A percentile compares a stretch with the other conserved stretches of the same genome.
Evolutionary conservation across 1,140 invertebrate species (phyloP).

Genomic region (Pseudoatta argentina): DNA sequence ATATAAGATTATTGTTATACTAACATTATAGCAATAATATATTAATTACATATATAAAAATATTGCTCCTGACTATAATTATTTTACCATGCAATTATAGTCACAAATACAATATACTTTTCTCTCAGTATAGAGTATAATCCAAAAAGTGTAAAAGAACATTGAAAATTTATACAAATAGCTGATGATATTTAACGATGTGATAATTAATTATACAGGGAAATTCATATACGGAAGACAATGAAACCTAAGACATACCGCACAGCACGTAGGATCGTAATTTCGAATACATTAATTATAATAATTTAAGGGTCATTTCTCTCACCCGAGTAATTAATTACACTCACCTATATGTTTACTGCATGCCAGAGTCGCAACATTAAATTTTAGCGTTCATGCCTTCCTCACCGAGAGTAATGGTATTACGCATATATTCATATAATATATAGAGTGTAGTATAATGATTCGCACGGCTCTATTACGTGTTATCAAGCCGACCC

Average conservation of each 20-base stretch:
- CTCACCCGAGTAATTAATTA: slow-evolving; percentile 23
- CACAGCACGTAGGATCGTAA: background rate
- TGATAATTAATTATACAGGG: background rate
- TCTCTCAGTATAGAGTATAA: background rate
- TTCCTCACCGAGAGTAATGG: background rate
- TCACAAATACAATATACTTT: too few relatives aligned
- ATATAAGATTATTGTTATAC: too few relatives aligned
- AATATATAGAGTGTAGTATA: slow-evolving; percentile 16
- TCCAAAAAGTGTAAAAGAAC: background rate
- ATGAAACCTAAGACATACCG: background rate
- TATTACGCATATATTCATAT: slow-evolving; percentile 5
- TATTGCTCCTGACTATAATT: too few relatives aligned
- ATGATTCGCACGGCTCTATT: slow-evolving; percentile 37
- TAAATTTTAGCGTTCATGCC: slow-evolving; percentile 26
- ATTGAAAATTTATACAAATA: background rate
- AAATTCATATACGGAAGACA: background rate
- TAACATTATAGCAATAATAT: too few relatives aligned
- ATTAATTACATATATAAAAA: too few relatives aligned
- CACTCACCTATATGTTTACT: background rate
- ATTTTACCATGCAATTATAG: too few relatives aligned
- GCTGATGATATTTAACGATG: background rate
- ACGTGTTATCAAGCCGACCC: slow-evolving; percentile 1
- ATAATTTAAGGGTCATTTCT: slow-evolving; percentile 51
- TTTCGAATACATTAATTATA: slow-evolving; percentile 51
- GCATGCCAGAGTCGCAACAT: background rate